These are phyloP conservation scores for Limnephilus rhombicus DNA, from an alignment of 2,888 invertebrate species.

Conservation along the genomic window DNA sequence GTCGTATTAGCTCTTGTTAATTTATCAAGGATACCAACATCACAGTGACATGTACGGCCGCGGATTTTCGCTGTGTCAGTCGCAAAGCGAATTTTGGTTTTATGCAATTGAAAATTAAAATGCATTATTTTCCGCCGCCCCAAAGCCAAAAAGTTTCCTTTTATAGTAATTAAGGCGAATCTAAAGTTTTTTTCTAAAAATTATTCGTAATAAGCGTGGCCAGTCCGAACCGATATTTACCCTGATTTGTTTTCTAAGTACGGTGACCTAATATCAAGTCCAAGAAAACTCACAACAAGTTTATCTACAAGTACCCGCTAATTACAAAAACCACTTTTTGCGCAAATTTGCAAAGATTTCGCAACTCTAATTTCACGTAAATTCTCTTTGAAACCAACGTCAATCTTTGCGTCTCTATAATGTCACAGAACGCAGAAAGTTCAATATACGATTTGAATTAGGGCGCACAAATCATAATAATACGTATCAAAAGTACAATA, in stretches of 20 bases:
- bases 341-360: background rate
- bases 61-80: no score
- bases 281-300: background rate
- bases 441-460: conserved; percentile 2
- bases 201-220: no score
- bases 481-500: conserved; percentile 18
- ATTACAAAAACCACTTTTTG: background rate
- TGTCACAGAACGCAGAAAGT: background rate
- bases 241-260: background rate
- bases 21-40: no score
- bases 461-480: conserved; percentile 22
- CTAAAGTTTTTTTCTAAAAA: no score
- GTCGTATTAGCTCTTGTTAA: no score
- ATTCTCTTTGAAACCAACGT: background rate
- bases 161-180: no score
- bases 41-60: no score
- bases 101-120: no score
- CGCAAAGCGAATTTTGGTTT: no score
- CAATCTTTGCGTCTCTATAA: background rate
- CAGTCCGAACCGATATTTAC: no score
- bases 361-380: background rate
- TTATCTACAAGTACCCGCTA: background rate
- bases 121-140: no score
- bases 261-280: background rate
- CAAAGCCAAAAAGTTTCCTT: no score